Evolutionary conservation across 2,888 invertebrate genomes (phyloP).

Genomic region (Ommatoiulus sabulosus): DNA sequence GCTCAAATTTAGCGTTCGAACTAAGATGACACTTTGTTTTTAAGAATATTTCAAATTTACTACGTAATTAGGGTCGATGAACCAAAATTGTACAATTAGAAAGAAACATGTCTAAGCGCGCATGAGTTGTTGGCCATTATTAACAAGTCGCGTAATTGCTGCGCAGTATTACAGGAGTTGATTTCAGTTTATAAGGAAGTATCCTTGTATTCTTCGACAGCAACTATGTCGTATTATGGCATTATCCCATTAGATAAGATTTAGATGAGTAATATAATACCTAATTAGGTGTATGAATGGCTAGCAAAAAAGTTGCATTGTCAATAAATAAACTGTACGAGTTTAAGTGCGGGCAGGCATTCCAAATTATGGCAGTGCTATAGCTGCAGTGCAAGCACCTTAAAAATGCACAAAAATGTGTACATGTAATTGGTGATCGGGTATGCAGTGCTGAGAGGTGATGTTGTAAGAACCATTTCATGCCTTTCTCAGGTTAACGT

Average conservation of each 20-base stretch:
- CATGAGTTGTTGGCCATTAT: no score
- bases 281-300: not conserved
- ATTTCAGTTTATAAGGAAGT: no score
- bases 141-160: no score
- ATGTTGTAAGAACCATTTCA: slow-evolving; percentile 3
- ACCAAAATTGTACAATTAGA: not conserved
- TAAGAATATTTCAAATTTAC: not conserved
- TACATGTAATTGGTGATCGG: not conserved
- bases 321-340: not conserved
- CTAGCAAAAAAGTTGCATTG: not conserved
- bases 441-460: not conserved
- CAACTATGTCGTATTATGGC: no score
- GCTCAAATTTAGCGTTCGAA: not conserved
- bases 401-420: not conserved
- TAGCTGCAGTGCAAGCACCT: not conserved
- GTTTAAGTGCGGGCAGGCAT: not conserved
- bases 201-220: no score
- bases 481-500: not conserved
- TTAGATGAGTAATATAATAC: not conserved
- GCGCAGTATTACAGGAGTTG: no score
- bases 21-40: not conserved
- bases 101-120: not conserved
- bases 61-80: not conserved
- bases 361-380: no score
- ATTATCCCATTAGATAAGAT: no score